Evolutionary conservation across 1,140 invertebrate species (phyloP), one percentile per base, ranked within the genome.

Genomic region (Trichoplusia ni): DNA sequence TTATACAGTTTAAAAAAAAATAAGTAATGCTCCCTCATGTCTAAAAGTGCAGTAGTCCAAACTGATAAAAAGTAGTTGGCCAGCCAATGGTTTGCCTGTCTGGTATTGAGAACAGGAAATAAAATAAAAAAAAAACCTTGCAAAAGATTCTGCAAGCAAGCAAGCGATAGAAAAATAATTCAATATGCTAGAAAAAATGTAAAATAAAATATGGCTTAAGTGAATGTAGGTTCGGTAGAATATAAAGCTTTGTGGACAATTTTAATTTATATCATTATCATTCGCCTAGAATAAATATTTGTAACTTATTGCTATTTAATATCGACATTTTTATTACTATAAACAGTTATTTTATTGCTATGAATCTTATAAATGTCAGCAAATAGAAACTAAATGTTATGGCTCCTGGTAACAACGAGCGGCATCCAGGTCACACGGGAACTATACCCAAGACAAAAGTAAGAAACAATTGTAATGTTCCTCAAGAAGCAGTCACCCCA

Each of bases 401-500:
- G 88, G 86, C 88, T 79, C 88, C 88, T 79, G 84, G 82, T 66
- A 90, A 89, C 73, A 90, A 90, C 72, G 88, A 89, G 60, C 74
- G 88, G 29, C 84, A 89, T 72, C 78, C 88, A 77, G 74, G 81
- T 74, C 86, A 89, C 62, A 91, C 90, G 67, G 90, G 90, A 61
- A 90, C 90, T 27, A 90, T 91, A 68, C 90, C 90, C 21, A 91
- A 91, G 71, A 90, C 89, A 37, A 91, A 91, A 83, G 86, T 80
- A 13, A 79, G 89, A 58, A 90, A 89, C 54, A 90, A 90, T 76
- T 89, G 86, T 65, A 91, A 91, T 89, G 89, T 91, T 19, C 90
- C 90, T 13, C 90, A 91, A 72, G 90, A 91, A 74, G 89, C 88
- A 70, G 90, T 91, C 61, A 91, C 90, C 54, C 90, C 90, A 13